Base-by-base conservation (phyloP, 1,140 invertebrate species). In the Drosophila repletoides region DNA sequence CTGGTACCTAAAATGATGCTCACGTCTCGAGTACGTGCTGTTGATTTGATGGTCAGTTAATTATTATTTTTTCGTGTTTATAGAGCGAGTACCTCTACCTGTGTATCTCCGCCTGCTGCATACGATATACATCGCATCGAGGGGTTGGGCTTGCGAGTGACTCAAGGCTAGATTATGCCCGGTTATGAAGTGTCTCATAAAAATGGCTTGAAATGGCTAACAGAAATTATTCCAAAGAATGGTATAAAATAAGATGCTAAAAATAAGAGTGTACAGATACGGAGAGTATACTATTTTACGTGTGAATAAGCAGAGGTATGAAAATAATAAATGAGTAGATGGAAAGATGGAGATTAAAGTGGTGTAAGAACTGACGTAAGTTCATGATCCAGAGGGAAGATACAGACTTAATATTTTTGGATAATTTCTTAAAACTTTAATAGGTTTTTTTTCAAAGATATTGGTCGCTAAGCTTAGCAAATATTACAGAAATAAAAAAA, bases 11-110 rank as follows among this genome's bases (percentile, higher is more conserved):
- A 84, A 86, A 84, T 84, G 83, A 84, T 84, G 80, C 70, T 84
- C 79, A 84, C 79, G 79, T 84, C 79, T 70, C 22, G 56, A 67
- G 80, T 84, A 84, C 79, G 79, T 84, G 79, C 74, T 79, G 79
- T 84, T 86, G 79, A 84, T 84, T 84, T 84, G 79, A 84, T 84
- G 79, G 79, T 79, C 79, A 84, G 79, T 84, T 84, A 84, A 84
- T 84, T 84, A 84, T 84, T 84, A 84, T 83, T 84, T 84, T 79
- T 79, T 84, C n/a, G 71, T 86, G 79, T 79, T 84, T 84, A 84
- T 83, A 84, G 74, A 74, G 79, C 67, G 29, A 14, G 14, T 24
- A n/a, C n/a, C 49, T 43, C 40, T 24, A 17, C 6, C 36, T 40
- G 6, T 40, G 6, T 7, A 7, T 1, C 26, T 38, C 24, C 38